These are phyloP conservation scores for Piprites chloris DNA, from an alignment of 2,113 vertebrate species.

Conservation along the genomic window DNA sequence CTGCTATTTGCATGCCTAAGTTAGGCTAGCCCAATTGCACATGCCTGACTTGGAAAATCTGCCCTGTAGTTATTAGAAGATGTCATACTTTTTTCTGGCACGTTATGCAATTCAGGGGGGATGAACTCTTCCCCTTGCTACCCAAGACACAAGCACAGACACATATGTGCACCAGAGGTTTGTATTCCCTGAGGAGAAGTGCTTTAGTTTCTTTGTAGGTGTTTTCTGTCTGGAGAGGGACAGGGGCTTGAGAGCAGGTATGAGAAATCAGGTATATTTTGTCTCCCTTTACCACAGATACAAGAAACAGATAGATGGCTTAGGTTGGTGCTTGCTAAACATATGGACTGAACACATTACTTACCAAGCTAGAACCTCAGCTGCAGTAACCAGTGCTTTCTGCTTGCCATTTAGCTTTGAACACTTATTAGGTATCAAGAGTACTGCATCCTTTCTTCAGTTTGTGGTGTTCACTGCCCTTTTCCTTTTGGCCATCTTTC, in stretches of 20 bases:
- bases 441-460: background rate
- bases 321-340: background rate
- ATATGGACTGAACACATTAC: background rate
- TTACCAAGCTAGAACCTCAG: conserved; percentile 33
- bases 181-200: background rate
- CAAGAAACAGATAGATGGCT: conserved; percentile 47
- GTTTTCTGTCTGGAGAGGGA: background rate
- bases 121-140: background rate
- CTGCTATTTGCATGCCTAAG: background rate
- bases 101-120: fast-evolving
- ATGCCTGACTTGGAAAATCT: conserved; percentile 34
- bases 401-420: background rate
- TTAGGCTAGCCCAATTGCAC: background rate
- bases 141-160: background rate
- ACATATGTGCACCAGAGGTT: background rate
- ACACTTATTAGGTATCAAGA: background rate
- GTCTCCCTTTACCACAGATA: background rate
- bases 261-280: conserved; percentile 26
- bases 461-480: background rate
- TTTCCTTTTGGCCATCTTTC: background rate
- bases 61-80: conserved; percentile 5
- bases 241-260: background rate
- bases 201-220: background rate
- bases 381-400: conserved; percentile 11
- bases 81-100: background rate